Evolutionary conservation across 2,113 vertebrate genomes (phyloP).

Genomic region (Nicator chloris): DNA sequence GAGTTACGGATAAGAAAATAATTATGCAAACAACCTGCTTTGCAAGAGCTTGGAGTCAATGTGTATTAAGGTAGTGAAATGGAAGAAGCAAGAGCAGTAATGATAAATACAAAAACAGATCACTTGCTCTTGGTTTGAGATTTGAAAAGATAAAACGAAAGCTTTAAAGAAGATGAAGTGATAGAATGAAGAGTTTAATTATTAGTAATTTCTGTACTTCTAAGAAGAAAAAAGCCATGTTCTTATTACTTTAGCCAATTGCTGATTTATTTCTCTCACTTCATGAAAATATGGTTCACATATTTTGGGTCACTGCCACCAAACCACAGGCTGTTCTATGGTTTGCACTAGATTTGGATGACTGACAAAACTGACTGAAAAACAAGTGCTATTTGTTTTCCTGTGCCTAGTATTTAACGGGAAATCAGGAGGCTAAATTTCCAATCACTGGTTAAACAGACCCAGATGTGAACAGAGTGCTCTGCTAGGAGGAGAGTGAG

Average conservation of each 20-base stretch:
- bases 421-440: conserved; percentile 82
- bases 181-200: conserved; percentile 48
- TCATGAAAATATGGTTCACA: conserved; percentile 51
- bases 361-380: conserved; percentile 78
- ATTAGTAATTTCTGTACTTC: conserved; percentile 48
- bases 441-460: conserved; percentile 80
- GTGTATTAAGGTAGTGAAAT: not conserved
- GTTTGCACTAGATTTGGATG: conserved; percentile 73
- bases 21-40: not conserved
- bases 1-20: not conserved
- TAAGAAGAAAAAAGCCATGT: not conserved
- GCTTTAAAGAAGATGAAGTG: conserved; percentile 11
- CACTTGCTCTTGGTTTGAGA: conserved; percentile 29
- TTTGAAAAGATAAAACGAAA: conserved; percentile 37
- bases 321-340: conserved; percentile 73
- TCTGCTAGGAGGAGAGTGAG: conserved; percentile 16
- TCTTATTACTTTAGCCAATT: conserved; percentile 37
- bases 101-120: conserved; percentile 45
- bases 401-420: conserved; percentile 80
- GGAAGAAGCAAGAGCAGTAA: not conserved
- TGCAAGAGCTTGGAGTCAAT: not conserved
- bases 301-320: conserved; percentile 72
- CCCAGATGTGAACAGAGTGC: conserved; percentile 72
- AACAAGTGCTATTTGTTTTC: conserved; percentile 86
- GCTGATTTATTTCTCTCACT: conserved; percentile 61